Base-by-base conservation (phyloP, 2,113 vertebrate species). In the Catharus minimus region DNA sequence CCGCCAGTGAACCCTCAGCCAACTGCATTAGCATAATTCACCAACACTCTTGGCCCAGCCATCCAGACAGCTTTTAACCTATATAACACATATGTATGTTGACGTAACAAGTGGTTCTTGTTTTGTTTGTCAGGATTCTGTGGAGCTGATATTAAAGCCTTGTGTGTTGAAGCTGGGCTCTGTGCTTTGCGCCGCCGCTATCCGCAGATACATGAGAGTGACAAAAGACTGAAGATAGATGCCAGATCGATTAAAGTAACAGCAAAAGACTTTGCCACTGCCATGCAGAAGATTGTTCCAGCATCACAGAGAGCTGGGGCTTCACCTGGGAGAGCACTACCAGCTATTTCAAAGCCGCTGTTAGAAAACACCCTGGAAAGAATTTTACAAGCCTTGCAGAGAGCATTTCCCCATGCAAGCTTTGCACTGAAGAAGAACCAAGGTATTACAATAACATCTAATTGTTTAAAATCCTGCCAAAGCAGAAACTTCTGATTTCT, bases 131-230 rank as follows among this genome's bases (percentile, higher is more conserved):
- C 58, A 99, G 99, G 99, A 58, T 99, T 99, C 92, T 99, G 99
- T 53, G 99, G 99, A 26, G 99, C 99, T 61, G 99, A 99, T 90
- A 98, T 99, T 75, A 99, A 99, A 87, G 98, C 98, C 2, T 91
- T 99, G 38, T 99, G 99, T 81, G 96, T 98, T 19, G 99, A 99
- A 97, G 98, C 99, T 11, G 98, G 98, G 38, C 96, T 99, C 26
- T 99, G 98, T 72, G 99, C 99, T 69, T 95, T 99, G 38, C 98
- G 98, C 15, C 98, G 98, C 11, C 98, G 98, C 74, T 99, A 99
- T 84, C 99, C 99, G 2, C 99, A 99, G 93, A 99, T 99, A 94
- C 99, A 99, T 79, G 80, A 95, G 13, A 99, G 98, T 24, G 98
- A 97, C 3, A 96, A 98, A 95, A 99, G 86, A 61, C 68, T 75